Base-by-base conservation (phyloP, 2,113 vertebrate species). In the Bos taurus region DNA sequence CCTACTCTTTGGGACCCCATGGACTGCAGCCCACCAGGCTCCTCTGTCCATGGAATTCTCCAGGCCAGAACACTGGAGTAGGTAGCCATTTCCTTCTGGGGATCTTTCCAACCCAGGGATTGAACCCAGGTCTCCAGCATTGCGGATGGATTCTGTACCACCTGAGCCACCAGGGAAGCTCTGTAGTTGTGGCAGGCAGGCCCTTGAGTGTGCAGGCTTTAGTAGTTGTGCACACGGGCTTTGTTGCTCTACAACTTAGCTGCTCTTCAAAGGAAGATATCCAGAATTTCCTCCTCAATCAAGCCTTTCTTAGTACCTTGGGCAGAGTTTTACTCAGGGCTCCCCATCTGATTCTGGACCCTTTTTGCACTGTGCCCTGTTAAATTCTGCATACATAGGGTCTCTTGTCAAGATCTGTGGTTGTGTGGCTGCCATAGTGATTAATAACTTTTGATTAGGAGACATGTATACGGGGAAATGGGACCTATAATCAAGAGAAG, bases 191-290 rank as follows among this genome's bases (percentile, higher is more conserved):
- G n/a, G n/a, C n/a, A 23, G 10, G 19, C 67, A 71, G n/a, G 67
- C n/a, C 67, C n/a, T 10, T 6, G n/a, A 40, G 19, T 23, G 21
- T 71, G n/a, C 67, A 71, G 19, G 67, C n/a, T 23, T 71, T 71
- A 71, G 67, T 71, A 23, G 10, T 36, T 71, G 67, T 40, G n/a
- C 0, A 0, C 67, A 23, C 0, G 0, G 67, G 21, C 67, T 71
- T 71, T 23, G n/a, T 71, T 40, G 10, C 19, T 40, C 67, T 36
- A 36, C n/a, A 71, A 71, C 67, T 40, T 71, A 71, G n/a, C n/a
- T 23, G 67, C 10, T 84, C 54, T 74, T 54, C 46, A 77, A 40
- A 88, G 64, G 43, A 93, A 93, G n/a, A 91, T 59, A 46, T 33
- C 8, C 12, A 60, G 33, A 62, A 80, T 67, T 64, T 57, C 12